Evolutionary conservation across 2,113 vertebrate species (phyloP), one percentile per base, ranked within the genome.

Genomic region (Malurus melanocephalus): DNA sequence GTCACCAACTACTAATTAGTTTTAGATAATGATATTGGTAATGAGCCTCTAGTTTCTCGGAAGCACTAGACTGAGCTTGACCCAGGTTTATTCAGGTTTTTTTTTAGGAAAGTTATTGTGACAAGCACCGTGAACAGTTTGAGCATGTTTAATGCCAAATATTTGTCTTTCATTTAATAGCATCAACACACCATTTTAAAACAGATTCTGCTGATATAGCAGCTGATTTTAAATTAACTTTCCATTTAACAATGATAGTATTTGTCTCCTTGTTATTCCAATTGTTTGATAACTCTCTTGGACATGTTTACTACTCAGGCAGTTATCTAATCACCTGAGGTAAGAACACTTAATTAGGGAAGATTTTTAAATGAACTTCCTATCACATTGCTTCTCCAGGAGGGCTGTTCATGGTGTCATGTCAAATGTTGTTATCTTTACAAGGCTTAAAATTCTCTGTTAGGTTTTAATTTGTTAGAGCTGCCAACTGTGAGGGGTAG

Each of bases 1-100:
- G 48, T 96, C 92, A 87, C 92, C 88, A 94, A 68, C 80, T 85
- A 74, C 94, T 92, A 96, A 95, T 95, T 93, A 90, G 62, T 90
- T 93, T 92, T 78, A 90, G 88, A 66, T 94, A 85, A 92, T 89
- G 60, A 90, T 93, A 93, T 81, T 93, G 75, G 62, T 89, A 95
- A 93, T 93, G 86, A 86, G 73, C 33, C 57, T 90, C 19, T 51
- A 32, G 73, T 81, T 96, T 84, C 84, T 95, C 43, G 64, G 72
- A 87, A 79, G 81, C 67, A 78, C 38, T 57, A 78, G 35, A 27
- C 71, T 89, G 88, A 90, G 46, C 26, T 93, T 80, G 89, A 87
- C 59, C 94, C 48, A 65, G 56, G 67, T 87, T 80, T 89, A 67
- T 91, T 85, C 11, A 4, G 27, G 27, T 90, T 93, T 64, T 93